These are phyloP conservation scores for Contarinia nasturtii DNA, from an alignment of 1,140 invertebrate genomes.

Conservation along the genomic window DNA sequence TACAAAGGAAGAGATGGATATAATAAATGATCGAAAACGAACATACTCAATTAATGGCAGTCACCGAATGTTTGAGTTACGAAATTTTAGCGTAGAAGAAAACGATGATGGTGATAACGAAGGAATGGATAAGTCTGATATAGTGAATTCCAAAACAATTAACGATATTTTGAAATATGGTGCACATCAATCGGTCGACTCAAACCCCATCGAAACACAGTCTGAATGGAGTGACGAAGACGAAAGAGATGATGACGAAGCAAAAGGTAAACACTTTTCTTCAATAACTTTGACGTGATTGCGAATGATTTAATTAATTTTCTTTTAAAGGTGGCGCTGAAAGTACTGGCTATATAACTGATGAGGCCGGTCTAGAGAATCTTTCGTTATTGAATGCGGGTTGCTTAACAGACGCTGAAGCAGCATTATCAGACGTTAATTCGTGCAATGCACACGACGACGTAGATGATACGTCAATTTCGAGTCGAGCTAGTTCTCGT, in stretches of 20 bases:
- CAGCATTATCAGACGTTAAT: conserved; percentile 65
- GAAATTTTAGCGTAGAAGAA: neutral
- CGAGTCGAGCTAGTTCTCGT: conserved; percentile 56
- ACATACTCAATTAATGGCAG: too few relatives aligned
- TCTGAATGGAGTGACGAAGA: conserved; percentile 63
- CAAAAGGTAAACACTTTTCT: conserved; percentile 14
- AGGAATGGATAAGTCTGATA: neutral
- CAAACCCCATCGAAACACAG: conserved; percentile 35
- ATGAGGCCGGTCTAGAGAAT: conserved; percentile 65
- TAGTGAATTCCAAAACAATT: conserved; percentile 15
- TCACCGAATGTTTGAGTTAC: too few relatives aligned
- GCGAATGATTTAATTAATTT: neutral
- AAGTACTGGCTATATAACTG: conserved; percentile 61
- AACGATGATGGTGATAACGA: neutral
- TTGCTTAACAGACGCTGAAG: conserved; percentile 70
- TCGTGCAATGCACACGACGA: conserved; percentile 60
- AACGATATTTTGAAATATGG: conserved; percentile 24
- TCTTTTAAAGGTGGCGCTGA: conserved; percentile 33
- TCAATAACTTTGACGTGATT: neutral
- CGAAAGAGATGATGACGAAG: conserved; percentile 19
- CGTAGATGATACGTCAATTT: conserved; percentile 55
- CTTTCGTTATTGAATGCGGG: conserved; percentile 66
- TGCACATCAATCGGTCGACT: conserved; percentile 23
- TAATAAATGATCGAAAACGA: too few relatives aligned
- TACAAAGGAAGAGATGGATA: conserved; percentile 17